Conservation (phyloP, 2,888 invertebrate genomes). For the Fragum whitleyi region DNA sequence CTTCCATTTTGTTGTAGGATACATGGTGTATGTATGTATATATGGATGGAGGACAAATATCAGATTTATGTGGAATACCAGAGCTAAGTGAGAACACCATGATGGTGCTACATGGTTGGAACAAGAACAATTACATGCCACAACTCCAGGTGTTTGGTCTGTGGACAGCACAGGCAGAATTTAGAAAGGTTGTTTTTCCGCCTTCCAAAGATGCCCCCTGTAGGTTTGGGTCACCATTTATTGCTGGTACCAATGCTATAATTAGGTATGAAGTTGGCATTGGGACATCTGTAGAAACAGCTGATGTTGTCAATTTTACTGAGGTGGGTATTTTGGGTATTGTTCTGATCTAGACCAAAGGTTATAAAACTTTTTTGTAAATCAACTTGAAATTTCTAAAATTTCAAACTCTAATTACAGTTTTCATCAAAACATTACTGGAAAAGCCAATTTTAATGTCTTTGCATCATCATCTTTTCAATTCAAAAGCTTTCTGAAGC, state of each 20-base stretch:
- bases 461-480: no score
- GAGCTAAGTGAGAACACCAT: slow-evolving; percentile 58
- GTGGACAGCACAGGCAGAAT: slow-evolving; percentile 61
- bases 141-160: slow-evolving; percentile 52
- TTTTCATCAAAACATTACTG: no score
- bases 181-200: slow-evolving; percentile 66
- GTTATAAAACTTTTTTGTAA: no score
- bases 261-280: slow-evolving; percentile 71
- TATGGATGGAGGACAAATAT: slow-evolving; percentile 49
- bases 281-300: slow-evolving; percentile 46
- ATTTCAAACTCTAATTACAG: no score
- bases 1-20: slow-evolving; percentile 50
- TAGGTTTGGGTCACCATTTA: slow-evolving; percentile 71
- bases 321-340: slow-evolving; percentile 49
- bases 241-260: slow-evolving; percentile 69
- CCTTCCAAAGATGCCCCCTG: slow-evolving; percentile 61
- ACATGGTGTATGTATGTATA: slow-evolving; percentile 68
- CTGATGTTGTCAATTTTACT: slow-evolving; percentile 59
- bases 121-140: slow-evolving; percentile 70
- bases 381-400: no score
- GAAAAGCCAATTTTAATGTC: no score
- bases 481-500: no score
- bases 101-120: slow-evolving; percentile 68
- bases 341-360: no score
- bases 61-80: slow-evolving; percentile 69